Base-by-base conservation (phyloP, 2,797 vertebrate genomes). In the Tenualosa thibaudeaui region DNA sequence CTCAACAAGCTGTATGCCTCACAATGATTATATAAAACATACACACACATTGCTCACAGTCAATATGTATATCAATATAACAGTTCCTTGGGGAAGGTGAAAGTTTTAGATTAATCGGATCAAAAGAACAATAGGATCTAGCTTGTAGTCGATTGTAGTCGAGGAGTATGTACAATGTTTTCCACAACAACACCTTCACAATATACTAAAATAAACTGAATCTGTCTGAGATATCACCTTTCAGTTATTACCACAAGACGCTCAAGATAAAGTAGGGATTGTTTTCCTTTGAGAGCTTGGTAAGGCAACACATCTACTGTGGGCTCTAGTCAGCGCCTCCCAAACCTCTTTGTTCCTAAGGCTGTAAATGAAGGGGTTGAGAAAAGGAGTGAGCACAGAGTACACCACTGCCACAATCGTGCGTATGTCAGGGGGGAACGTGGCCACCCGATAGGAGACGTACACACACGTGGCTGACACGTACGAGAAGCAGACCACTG, bases 401-500 rank as follows among this genome's bases (percentile, higher is more conserved):
- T 75, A 75, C 13, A 75, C 31, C 68, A 75, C 68, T 5, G 68
- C 68, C 68, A 75, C 68, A 19, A 75, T 75, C 68, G 43, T 43
- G 13, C 26, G 68, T 19, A 37, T 17, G 9, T 75, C 24, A 13
- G 31, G 31, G 17, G 31, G 17, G 17, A 75, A 75, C 13, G 31
- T 43, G 24, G 68, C 90, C 50, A 92, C 86, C 0, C 89, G 7
- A 87, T 92, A 91, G 26, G 91, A 92, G 68, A 92, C 91, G 85
- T 91, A 93, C 0, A 92, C 90, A 40, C 89, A 90, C 0, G 91
- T 88, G 26, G 89, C 91, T 0, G 92, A 87, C 9, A 56, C 71
- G 46, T 91, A 92, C 17, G 91, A 92, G 82, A 92, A 87, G 53
- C 88, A 88, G 26, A 92, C 92, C 58, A 92, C 91, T 0, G 78